A percentile compares a stretch with the other conserved stretches of the same genome.
phyloP scores from a whole-genome alignment of 2,888 invertebrate species.

The Herminia tarsipennalis region DNA sequence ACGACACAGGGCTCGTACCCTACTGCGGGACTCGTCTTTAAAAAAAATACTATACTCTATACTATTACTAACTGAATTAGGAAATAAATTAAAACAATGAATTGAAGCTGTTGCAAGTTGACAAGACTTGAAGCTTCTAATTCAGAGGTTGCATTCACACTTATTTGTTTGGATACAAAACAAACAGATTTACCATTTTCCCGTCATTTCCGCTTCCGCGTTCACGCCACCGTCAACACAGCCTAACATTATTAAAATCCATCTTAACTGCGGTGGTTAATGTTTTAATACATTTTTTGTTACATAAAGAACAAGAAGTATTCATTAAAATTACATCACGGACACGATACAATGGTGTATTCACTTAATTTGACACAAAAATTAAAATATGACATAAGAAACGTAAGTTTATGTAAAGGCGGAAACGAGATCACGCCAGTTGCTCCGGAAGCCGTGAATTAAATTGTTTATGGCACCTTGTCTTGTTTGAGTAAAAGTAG shows the following conservation, averaged over 20 bases:
- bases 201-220: too few relatives aligned
- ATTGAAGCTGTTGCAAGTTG: too few relatives aligned
- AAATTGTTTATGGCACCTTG: slow-evolving; percentile 21
- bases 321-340: slow-evolving; percentile 13
- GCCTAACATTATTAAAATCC: background rate
- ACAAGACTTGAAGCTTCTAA: too few relatives aligned
- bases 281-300: slow-evolving; percentile 2
- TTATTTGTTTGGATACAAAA: too few relatives aligned
- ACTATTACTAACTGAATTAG: too few relatives aligned
- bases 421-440: slow-evolving; percentile 19
- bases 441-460: slow-evolving; percentile 35
- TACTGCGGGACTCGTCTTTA: too few relatives aligned
- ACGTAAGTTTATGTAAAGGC: slow-evolving; percentile 15
- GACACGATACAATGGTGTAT: slow-evolving; percentile 16
- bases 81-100: too few relatives aligned
- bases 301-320: slow-evolving; percentile 12
- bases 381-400: slow-evolving; percentile 14
- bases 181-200: too few relatives aligned
- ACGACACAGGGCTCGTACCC: too few relatives aligned
- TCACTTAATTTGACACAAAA: slow-evolving; percentile 7
- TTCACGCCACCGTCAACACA: too few relatives aligned
- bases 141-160: too few relatives aligned
- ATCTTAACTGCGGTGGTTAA: background rate
- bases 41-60: too few relatives aligned
- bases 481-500: slow-evolving; percentile 44